Percentiles rank a stretch among this genome's conserved stretches.
These are phyloP conservation scores for Hylaeus volcanicus DNA, from an alignment of 1,140 invertebrate genomes.

Conservation along the genomic window DNA sequence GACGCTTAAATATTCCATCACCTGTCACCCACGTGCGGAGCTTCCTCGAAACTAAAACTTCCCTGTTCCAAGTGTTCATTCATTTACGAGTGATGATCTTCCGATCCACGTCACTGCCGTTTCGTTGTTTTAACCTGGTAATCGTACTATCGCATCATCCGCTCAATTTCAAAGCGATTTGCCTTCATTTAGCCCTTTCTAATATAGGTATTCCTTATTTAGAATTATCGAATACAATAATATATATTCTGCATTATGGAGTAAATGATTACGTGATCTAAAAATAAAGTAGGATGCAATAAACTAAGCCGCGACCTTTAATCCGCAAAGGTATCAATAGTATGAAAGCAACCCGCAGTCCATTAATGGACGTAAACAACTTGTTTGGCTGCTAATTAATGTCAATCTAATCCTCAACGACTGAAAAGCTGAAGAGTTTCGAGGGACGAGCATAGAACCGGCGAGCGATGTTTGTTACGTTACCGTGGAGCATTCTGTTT, in stretches of 20 bases:
- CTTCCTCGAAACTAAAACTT: slow-evolving; percentile 19
- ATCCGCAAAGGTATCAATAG: no score
- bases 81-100: background rate
- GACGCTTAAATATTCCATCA: slow-evolving; percentile 72
- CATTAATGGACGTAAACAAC: no score
- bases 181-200: no score
- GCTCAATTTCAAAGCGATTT: background rate
- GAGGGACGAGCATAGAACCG: background rate
- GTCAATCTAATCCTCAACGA: no score
- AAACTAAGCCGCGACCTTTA: no score
- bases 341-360: no score
- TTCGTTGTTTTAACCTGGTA: background rate
- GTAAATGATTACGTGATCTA: no score
- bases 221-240: no score
- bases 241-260: no score
- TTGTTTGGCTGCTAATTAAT: no score
- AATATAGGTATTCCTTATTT: no score
- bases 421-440: background rate
- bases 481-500: background rate
- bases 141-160: background rate
- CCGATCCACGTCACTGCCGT: background rate
- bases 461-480: slow-evolving; percentile 2
- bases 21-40: slow-evolving; percentile 71
- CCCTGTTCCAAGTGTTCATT: slow-evolving; percentile 5
- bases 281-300: no score